Conservation (phyloP, 1,140 invertebrate species). For the Atta colombica region DNA sequence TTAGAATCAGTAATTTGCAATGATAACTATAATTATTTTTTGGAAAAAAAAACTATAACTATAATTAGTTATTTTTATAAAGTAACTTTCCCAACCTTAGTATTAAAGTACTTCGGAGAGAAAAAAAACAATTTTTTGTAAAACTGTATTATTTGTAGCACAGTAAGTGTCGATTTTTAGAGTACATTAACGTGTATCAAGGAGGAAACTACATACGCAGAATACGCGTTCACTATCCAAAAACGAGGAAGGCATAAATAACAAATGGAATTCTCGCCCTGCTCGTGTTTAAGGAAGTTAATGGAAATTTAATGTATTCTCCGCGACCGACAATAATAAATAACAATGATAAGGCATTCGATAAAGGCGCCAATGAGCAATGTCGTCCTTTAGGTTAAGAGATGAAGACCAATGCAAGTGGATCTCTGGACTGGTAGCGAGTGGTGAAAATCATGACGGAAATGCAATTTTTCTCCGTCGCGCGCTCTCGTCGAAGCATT, state of each 20-base stretch:
- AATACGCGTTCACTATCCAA: slow-evolving; percentile 40
- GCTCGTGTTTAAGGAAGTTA: slow-evolving; percentile 61
- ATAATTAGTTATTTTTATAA: too few species aligned
- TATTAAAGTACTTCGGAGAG: too few species aligned
- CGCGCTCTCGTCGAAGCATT: slow-evolving; percentile 32
- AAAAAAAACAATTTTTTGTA: too few species aligned
- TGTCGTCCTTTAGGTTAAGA: slow-evolving; percentile 58
- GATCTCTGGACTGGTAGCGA: background rate
- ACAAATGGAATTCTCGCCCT: slow-evolving; percentile 57
- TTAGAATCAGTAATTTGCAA: too few species aligned
- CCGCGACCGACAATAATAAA: slow-evolving; percentile 69
- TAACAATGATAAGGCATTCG: slow-evolving; percentile 66
- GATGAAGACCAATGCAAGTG: slow-evolving; percentile 56
- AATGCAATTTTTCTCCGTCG: slow-evolving; percentile 35
- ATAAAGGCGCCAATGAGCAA: slow-evolving; percentile 67
- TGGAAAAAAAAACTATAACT: too few species aligned
- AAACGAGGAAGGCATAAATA: slow-evolving; percentile 67
- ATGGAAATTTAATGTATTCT: slow-evolving; percentile 74
- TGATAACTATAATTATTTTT: too few species aligned
- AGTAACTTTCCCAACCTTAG: too few species aligned
- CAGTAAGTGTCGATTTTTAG: background rate
- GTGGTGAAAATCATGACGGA: slow-evolving; percentile 28
- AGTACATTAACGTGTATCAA: background rate
- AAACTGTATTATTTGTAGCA: background rate
- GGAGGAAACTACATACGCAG: background rate